Conservation (phyloP, 2,113 vertebrate species). For the Australoheros scitulus region DNA sequence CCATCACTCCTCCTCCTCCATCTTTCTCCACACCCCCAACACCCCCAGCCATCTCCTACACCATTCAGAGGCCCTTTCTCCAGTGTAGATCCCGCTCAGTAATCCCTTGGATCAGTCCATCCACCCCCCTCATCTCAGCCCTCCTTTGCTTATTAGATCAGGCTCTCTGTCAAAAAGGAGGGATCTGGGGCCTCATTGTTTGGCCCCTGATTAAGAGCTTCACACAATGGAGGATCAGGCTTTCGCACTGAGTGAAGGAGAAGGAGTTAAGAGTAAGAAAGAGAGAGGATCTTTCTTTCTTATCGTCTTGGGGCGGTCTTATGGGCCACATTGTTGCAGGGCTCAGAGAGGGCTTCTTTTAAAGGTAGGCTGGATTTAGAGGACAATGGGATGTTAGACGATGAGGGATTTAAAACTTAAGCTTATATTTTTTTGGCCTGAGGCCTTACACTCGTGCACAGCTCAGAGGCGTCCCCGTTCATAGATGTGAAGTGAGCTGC, state of each 20-base stretch:
- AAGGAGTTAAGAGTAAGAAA: constrained; percentile 46
- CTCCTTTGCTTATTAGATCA: constrained; percentile 77
- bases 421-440: constrained; percentile 39
- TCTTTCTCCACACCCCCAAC: not conserved
- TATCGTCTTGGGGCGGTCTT: constrained; percentile 56
- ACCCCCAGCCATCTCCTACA: not conserved
- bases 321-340: constrained; percentile 73
- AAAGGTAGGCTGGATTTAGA: constrained; percentile 61
- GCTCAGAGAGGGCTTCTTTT: constrained; percentile 67
- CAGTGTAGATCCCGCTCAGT: constrained; percentile 69
- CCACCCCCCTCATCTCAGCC: constrained; percentile 18
- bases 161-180: constrained; percentile 66
- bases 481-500: constrained; percentile 21
- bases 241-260: constrained; percentile 50
- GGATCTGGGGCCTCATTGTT: constrained; percentile 77
- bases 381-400: constrained; percentile 77
- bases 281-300: constrained; percentile 65
- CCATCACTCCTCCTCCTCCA: not conserved
- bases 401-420: constrained; percentile 75
- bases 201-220: constrained; percentile 82
- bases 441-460: constrained; percentile 17
- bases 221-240: constrained; percentile 73
- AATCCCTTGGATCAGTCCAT: constrained; percentile 75
- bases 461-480: constrained; percentile 14
- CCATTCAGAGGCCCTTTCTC: constrained; percentile 32